Evolutionary conservation across 2,888 invertebrate genomes (phyloP).

Genomic region (Nebria salina): DNA sequence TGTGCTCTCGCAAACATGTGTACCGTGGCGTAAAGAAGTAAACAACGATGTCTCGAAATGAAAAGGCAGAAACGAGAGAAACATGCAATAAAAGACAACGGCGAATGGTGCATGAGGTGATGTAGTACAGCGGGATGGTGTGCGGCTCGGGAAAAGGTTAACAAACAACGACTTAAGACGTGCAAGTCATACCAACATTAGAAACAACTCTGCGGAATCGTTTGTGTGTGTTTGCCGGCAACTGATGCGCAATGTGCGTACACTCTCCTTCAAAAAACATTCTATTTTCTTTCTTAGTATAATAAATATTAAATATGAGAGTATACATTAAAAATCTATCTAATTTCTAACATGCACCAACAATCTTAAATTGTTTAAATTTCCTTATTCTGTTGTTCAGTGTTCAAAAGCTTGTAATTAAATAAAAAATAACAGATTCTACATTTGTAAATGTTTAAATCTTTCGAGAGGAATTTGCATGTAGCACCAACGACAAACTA

Average conservation of each 20-base stretch:
- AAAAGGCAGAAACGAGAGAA: slow-evolving; percentile 53
- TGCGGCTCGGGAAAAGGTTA: slow-evolving; percentile 26
- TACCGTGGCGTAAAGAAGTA: slow-evolving; percentile 53
- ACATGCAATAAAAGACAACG: slow-evolving; percentile 54
- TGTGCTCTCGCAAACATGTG: slow-evolving; percentile 47
- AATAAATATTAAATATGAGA: background rate
- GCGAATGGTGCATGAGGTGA: slow-evolving; percentile 10
- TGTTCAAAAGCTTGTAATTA: too few relatives aligned
- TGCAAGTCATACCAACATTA: slow-evolving; percentile 47
- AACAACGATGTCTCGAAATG: slow-evolving; percentile 53
- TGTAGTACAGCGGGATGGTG: slow-evolving; percentile 12
- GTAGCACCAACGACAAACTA: too few relatives aligned
- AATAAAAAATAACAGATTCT: too few relatives aligned
- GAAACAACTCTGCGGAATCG: slow-evolving; percentile 45
- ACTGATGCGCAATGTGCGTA: slow-evolving; percentile 27
- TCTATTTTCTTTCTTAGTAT: background rate
- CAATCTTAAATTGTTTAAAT: too few relatives aligned
- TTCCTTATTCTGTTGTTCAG: too few relatives aligned
- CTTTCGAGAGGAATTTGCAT: too few relatives aligned
- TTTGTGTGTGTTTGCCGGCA: slow-evolving; percentile 31
- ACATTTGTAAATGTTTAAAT: too few relatives aligned
- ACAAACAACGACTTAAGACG: slow-evolving; percentile 46
- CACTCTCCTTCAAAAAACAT: slow-evolving; percentile 17
- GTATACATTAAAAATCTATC: too few relatives aligned
- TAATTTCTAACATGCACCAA: too few relatives aligned